A percentile compares a stretch with the other conserved stretches of the same genome.
phyloP scores from a whole-genome alignment of 2,113 vertebrate genomes.

The Macquaria ambigua region DNA sequence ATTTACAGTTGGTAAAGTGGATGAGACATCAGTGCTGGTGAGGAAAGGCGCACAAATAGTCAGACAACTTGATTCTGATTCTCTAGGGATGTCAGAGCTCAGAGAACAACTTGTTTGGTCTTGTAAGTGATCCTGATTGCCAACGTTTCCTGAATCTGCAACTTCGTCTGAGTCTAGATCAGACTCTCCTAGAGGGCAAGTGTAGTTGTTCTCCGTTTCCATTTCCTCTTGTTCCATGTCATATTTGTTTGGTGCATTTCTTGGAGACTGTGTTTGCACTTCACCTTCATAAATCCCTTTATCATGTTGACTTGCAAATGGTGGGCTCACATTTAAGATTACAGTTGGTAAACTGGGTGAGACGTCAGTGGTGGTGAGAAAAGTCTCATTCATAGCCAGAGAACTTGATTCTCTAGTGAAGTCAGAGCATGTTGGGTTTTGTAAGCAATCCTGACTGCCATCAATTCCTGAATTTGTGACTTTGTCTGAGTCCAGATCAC shows the following conservation, averaged over 20 bases:
- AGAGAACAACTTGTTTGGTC: neutral
- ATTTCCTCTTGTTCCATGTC: conserved; percentile 1
- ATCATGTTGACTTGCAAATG: neutral
- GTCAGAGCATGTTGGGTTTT: neutral
- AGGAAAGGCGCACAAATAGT: neutral
- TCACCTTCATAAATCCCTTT: neutral
- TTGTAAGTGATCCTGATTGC: neutral
- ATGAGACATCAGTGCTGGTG: neutral
- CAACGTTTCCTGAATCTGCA: neutral
- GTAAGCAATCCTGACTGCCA: neutral
- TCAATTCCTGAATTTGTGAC: neutral
- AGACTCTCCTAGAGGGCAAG: conserved; percentile 4
- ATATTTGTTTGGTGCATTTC: neutral
- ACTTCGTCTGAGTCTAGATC: conserved; percentile 1
- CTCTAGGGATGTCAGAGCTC: neutral
- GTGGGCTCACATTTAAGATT: neutral
- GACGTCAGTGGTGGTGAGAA: neutral
- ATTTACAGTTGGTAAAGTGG: neutral
- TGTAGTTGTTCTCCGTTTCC: neutral
- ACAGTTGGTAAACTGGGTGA: neutral
- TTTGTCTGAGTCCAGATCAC: neutral
- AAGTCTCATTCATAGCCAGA: too few species aligned
- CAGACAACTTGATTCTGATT: neutral
- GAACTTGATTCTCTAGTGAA: neutral
- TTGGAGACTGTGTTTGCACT: too few species aligned